Evolutionary conservation across 2,888 invertebrate species (phyloP).

Genomic region (Eugnorisma glareosa): DNA sequence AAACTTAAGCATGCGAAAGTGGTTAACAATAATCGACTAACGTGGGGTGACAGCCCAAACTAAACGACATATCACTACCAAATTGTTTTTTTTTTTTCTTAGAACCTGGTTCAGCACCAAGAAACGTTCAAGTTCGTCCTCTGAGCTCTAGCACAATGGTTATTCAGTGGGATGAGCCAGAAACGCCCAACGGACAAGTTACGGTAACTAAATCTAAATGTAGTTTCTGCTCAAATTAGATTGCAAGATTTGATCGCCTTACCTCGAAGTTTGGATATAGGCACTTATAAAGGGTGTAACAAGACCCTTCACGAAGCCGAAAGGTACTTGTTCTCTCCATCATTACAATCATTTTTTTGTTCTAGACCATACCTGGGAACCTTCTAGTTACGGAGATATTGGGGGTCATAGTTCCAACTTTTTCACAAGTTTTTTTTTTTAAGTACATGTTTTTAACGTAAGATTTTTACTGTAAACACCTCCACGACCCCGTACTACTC

Average conservation of each 20-base stretch:
- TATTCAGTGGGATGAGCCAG: constrained; percentile 99
- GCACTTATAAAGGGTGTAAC: no score
- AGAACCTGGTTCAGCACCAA: constrained; percentile 99
- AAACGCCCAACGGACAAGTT: constrained; percentile 99
- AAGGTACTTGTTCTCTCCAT: no score
- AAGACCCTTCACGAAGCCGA: no score
- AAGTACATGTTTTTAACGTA: no score
- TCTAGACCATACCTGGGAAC: no score
- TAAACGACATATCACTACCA: constrained; percentile 9
- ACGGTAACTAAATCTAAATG: constrained; percentile 91
- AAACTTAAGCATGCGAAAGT: constrained; percentile 43
- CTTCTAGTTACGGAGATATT: no score
- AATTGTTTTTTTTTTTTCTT: constrained; percentile 61
- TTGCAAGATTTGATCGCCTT: constrained; percentile 63
- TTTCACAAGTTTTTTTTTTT: no score
- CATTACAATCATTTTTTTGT: no score
- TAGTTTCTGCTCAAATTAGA: constrained; percentile 60
- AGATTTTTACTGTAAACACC: no score
- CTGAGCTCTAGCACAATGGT: constrained; percentile 98
- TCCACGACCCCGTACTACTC: no score
- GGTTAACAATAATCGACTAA: constrained; percentile 58
- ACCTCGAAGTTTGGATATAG: constrained; percentile 50
- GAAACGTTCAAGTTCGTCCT: constrained; percentile 98
- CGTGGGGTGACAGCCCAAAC: constrained; percentile 4
- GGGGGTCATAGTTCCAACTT: no score